phyloP scores from a whole-genome alignment of 1,140 invertebrate species.

The Sycophaga agraensis region DNA sequence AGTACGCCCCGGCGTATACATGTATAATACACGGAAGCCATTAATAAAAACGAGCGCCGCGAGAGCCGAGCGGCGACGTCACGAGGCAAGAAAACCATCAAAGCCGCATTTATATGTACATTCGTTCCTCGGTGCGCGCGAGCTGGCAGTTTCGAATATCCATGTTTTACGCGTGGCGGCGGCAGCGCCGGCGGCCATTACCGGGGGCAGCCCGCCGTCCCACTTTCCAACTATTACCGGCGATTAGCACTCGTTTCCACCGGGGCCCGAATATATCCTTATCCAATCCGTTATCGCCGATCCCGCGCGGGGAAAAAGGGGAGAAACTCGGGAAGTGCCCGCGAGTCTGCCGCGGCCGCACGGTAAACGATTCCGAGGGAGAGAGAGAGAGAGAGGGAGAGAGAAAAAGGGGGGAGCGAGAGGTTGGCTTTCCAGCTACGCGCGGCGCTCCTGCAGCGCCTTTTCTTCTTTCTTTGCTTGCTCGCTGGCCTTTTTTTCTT shows the following conservation, averaged over 20 bases:
- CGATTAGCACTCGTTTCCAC: slow-evolving; percentile 14
- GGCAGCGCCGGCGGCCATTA: slow-evolving; percentile 1
- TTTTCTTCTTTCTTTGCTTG: neutral
- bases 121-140: neutral
- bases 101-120: slow-evolving; percentile 3
- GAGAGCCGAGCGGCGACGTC: neutral
- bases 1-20: no score
- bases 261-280: neutral
- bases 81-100: slow-evolving; percentile 10
- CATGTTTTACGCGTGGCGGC: slow-evolving; percentile 1
- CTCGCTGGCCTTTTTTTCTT: no score
- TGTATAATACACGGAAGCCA: slow-evolving; percentile 1
- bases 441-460: neutral
- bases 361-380: no score
- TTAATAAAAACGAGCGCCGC: neutral
- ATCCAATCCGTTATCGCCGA: slow-evolving; percentile 5
- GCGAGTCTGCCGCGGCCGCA: no score
- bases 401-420: neutral
- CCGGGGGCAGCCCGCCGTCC: neutral
- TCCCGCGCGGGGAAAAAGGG: neutral
- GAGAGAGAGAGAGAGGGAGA: no score
- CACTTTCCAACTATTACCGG: slow-evolving; percentile 18
- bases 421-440: no score
- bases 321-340: neutral
- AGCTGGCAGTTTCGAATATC: neutral